These are phyloP conservation scores for Caradrina clavipalpis DNA, from an alignment of 2,888 invertebrate species.

Conservation along the genomic window DNA sequence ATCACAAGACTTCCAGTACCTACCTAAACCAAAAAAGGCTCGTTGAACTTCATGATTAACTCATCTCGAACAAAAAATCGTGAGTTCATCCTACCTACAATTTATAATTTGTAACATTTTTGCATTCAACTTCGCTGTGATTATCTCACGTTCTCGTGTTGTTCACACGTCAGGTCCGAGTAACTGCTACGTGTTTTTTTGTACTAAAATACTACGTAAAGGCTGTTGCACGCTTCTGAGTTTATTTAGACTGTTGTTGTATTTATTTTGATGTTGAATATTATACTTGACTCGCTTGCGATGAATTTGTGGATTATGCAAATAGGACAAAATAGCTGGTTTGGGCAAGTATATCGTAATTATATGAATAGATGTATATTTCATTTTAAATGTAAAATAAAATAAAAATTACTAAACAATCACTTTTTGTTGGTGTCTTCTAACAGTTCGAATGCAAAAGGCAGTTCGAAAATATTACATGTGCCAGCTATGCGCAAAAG, in stretches of 20 bases:
- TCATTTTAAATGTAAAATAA: too few relatives aligned
- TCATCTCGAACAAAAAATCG: slow-evolving; percentile 31
- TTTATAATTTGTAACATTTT: slow-evolving; percentile 50
- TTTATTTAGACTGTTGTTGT: slow-evolving; percentile 22
- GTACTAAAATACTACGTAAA: slow-evolving; percentile 21
- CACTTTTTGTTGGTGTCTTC: too few relatives aligned
- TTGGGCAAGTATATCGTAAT: too few relatives aligned
- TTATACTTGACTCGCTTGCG: too few relatives aligned
- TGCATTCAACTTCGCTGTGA: slow-evolving; percentile 51
- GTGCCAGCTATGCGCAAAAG: too few relatives aligned
- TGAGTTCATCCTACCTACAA: slow-evolving; percentile 26
- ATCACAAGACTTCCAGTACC: too few relatives aligned
- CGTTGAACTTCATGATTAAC: slow-evolving; percentile 31
- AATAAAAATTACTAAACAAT: too few relatives aligned
- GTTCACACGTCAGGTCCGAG: slow-evolving; percentile 56
- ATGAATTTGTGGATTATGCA: neutral
- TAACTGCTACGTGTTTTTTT: slow-evolving; percentile 25
- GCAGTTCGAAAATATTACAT: too few relatives aligned
- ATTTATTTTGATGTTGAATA: neutral
- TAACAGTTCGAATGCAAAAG: too few relatives aligned
- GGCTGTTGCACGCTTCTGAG: slow-evolving; percentile 23
- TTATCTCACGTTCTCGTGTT: slow-evolving; percentile 61
- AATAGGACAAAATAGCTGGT: too few relatives aligned
- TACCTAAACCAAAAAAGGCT: slow-evolving; percentile 3
- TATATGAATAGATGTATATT: too few relatives aligned